phyloP scores from a whole-genome alignment of 2,113 vertebrate genomes.

The Scytalopus superciliaris region DNA sequence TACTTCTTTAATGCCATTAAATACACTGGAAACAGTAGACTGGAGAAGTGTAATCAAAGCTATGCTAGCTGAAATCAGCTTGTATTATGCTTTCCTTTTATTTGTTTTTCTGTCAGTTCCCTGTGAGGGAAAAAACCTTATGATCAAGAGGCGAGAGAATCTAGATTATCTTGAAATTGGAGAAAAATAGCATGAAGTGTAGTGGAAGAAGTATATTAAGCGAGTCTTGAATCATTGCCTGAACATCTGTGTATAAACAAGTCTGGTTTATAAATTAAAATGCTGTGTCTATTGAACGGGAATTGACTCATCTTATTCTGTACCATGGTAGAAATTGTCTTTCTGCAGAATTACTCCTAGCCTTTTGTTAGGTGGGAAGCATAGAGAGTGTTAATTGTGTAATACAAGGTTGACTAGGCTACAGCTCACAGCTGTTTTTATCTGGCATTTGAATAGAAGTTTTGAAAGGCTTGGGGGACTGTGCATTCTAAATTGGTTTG shows the following conservation, averaged over 20 bases:
- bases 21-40: not conserved
- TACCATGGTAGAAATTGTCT: not conserved
- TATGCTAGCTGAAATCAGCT: not conserved
- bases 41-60: not conserved
- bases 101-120: not conserved
- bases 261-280: not conserved
- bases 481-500: not conserved
- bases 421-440: not conserved
- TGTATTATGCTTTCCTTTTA: not conserved
- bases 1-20: not conserved
- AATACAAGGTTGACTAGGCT: not conserved
- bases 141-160: not conserved
- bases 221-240: not conserved
- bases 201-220: not conserved
- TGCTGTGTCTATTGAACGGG: rapidly evolving
- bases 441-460: not conserved
- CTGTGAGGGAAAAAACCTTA: not conserved
- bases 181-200: not conserved
- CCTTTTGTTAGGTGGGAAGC: not conserved
- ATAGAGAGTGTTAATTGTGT: not conserved
- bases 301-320: not conserved
- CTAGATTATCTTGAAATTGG: not conserved
- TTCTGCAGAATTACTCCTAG: not conserved
- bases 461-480: not conserved
- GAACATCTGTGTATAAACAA: not conserved